Evolutionary conservation across 1,140 invertebrate genomes (phyloP).

Genomic region (Listronotus bonariensis): DNA sequence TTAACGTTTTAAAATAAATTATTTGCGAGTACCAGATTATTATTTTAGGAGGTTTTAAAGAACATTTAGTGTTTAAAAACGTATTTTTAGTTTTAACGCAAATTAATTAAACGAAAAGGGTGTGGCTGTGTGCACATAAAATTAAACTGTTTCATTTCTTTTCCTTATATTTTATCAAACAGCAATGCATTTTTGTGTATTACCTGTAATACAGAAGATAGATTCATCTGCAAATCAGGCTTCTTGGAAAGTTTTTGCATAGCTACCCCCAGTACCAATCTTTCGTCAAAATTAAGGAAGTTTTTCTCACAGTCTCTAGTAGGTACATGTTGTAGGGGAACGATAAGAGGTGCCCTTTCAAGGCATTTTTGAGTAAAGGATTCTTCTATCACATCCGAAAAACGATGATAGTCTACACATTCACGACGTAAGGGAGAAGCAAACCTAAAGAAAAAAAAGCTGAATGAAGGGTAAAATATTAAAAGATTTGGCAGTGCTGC

Average conservation of each 20-base stretch:
- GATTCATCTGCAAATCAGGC: constrained; percentile 67
- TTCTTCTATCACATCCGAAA: constrained; percentile 67
- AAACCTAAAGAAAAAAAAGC: constrained; percentile 60
- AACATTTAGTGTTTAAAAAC: too few relatives aligned
- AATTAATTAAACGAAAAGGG: too few relatives aligned
- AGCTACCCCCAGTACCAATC: constrained; percentile 61
- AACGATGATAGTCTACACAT: constrained; percentile 67
- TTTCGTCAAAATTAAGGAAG: constrained; percentile 73
- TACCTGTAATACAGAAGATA: constrained; percentile 62
- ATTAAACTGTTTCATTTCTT: too few relatives aligned
- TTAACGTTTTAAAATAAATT: too few relatives aligned
- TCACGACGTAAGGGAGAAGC: constrained; percentile 60
- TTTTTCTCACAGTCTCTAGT: constrained; percentile 62
- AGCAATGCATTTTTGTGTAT: too few relatives aligned
- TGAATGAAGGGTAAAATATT: too few relatives aligned
- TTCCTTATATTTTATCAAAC: too few relatives aligned
- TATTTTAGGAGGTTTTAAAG: too few relatives aligned
- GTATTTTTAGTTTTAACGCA: too few relatives aligned
- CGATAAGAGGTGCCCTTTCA: constrained; percentile 66
- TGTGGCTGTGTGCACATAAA: too few relatives aligned
- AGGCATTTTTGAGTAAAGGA: constrained; percentile 64
- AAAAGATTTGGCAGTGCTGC: too few relatives aligned
- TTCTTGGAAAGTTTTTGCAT: constrained; percentile 66
- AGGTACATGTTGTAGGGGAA: constrained; percentile 67
- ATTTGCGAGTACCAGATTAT: too few relatives aligned